These are phyloP conservation scores for Autographa gamma DNA, from an alignment of 2,888 invertebrate genomes.

Conservation along the genomic window DNA sequence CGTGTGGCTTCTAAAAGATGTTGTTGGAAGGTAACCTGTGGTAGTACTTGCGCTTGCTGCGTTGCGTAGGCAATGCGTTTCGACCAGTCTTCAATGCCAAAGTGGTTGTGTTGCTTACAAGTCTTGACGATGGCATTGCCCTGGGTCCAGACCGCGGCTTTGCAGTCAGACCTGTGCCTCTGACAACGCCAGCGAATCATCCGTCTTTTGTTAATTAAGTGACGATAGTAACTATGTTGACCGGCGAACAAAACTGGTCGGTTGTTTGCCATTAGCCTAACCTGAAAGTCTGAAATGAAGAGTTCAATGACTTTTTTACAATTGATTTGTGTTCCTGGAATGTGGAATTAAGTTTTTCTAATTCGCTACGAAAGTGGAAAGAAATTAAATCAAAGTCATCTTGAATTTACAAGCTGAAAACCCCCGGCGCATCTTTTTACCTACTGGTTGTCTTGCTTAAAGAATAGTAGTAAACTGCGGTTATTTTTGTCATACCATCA, in stretches of 20 bases:
- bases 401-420: too few relatives aligned
- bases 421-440: too few relatives aligned
- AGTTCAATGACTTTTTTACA: not conserved
- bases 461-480: too few relatives aligned
- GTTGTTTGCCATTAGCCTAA: slow-evolving; percentile 27
- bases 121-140: slow-evolving; percentile 32
- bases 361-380: too few relatives aligned
- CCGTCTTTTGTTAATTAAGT: slow-evolving; percentile 37
- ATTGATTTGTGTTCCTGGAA: too few relatives aligned
- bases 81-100: not conserved
- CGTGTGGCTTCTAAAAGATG: not conserved
- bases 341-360: too few relatives aligned
- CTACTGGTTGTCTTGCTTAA: too few relatives aligned
- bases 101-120: slow-evolving; percentile 47
- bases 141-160: slow-evolving; percentile 50
- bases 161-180: slow-evolving; percentile 44
- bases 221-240: slow-evolving; percentile 32
- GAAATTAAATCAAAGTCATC: too few relatives aligned
- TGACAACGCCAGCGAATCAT: slow-evolving; percentile 57
- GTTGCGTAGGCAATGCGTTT: not conserved
- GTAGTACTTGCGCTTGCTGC: not conserved
- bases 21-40: not conserved
- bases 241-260: slow-evolving; percentile 30
- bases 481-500: too few relatives aligned
- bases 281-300: slow-evolving; percentile 21